Evolutionary conservation across 2,888 invertebrate species (phyloP).

Genomic region (Chrysina gloriosa): DNA sequence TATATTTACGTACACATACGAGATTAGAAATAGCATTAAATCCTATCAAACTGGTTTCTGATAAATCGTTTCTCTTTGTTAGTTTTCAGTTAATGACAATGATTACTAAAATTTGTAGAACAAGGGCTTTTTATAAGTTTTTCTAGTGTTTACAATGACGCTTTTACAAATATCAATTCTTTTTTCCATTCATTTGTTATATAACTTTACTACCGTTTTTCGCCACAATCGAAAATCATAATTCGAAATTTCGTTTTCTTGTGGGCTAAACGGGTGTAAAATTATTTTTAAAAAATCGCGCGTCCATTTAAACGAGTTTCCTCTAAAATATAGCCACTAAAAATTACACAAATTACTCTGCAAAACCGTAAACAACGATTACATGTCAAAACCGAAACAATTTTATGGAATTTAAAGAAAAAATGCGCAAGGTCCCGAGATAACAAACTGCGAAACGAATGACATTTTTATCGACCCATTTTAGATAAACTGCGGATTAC

Average conservation of each 20-base stretch:
- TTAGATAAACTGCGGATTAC: constrained; percentile 5
- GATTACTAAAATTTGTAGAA: no score
- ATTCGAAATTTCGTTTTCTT: not conserved
- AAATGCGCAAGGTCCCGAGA: not conserved
- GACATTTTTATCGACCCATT: constrained; percentile 9
- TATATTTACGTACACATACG: no score
- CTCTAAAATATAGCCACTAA: not conserved
- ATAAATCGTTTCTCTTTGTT: no score
- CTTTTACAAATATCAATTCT: no score
- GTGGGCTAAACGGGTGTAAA: not conserved
- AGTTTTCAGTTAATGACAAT: no score
- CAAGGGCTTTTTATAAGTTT: no score
- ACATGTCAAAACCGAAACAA: not conserved
- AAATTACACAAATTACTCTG: not conserved
- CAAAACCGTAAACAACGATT: not conserved
- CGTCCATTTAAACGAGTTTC: not conserved
- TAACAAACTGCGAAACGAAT: not conserved
- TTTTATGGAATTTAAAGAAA: constrained; percentile 10
- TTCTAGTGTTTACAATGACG: no score
- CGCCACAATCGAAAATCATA: no score
- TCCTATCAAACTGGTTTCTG: no score
- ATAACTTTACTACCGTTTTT: no score
- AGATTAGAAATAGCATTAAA: no score
- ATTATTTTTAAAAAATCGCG: not conserved
- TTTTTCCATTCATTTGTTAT: no score